Percentiles rank a stretch among this genome's conserved stretches.
Evolutionary conservation across 1,140 invertebrate genomes (phyloP).

Genomic region (Leptinotarsa lineolata): DNA sequence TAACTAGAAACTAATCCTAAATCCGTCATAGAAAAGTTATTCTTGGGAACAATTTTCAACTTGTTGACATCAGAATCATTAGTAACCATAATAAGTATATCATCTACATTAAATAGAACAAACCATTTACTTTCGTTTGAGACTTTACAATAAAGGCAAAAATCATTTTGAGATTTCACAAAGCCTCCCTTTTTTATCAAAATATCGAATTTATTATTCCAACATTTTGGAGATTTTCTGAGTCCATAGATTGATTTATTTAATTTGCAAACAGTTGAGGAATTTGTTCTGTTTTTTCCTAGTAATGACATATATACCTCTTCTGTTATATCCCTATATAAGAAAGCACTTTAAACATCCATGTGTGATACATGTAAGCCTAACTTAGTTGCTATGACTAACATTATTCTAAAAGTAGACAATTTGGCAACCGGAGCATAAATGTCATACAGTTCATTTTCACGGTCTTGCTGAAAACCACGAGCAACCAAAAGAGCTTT

Average conservation of each 20-base stretch:
- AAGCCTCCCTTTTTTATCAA: neutral
- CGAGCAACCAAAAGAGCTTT: neutral
- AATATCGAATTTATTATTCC: neutral
- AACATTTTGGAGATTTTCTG: neutral
- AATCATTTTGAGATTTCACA: neutral
- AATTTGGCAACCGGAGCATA: neutral
- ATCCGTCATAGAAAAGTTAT: too few relatives aligned
- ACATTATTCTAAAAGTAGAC: neutral
- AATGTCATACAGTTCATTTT: neutral
- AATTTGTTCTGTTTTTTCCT: neutral
- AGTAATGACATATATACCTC: conserved; percentile 2
- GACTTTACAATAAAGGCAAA: neutral
- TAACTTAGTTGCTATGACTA: neutral
- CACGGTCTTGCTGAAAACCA: neutral
- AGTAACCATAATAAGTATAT: neutral
- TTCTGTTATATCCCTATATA: neutral
- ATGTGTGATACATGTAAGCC: neutral
- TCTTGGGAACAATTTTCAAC: too few relatives aligned
- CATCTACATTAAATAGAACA: neutral
- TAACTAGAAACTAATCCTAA: too few relatives aligned
- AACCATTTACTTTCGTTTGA: neutral
- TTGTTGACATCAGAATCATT: too few relatives aligned
- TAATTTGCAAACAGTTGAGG: neutral
- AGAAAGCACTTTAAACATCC: neutral
- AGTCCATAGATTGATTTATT: neutral